Base-by-base conservation (phyloP, 2,797 vertebrate species). In the Geotrypetes seraphini region DNA sequence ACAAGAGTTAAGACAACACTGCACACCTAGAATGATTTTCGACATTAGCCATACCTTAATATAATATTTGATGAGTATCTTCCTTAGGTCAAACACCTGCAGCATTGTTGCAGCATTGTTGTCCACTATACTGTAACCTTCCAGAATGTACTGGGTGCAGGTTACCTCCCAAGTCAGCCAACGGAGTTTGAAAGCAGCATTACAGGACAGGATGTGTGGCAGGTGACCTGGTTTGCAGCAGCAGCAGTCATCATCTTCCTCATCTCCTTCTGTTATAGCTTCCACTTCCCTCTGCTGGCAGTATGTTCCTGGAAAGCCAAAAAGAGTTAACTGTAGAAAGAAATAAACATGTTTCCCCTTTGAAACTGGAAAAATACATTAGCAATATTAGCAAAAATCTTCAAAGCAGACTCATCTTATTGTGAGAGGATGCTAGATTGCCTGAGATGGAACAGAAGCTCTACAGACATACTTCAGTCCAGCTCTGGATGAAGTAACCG, bases 261-360 rank as follows among this genome's bases (percentile, higher is more conserved):
- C 92, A 13, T 93, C 87, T 0, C 90, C 90, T 60, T 96, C 93
- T n/a, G 85, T 91, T 70, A 97, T 96, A 62, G 93, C 93, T 57
- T 97, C 93, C 47, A 97, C 92, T 69, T 97, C 93, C 27, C 92
- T 76, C 78, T 97, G 92, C 76, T 97, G 93, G 66, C 93, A 97
- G 39, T 96, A 97, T 2, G 93, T 97, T 19, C 93, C 93, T 92
- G 73, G 31, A 47, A 12, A 33, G 28, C n/a, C 12, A 63, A 34
- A 47, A 43, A 63, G 47, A 39, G 25, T 58, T 49, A n/a, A 59
- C 1, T 39, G 22, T n/a, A n/a, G n/a, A n/a, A n/a, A n/a, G n/a
- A n/a, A n/a, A n/a, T n/a, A n/a, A n/a, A n/a, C n/a, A n/a, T 22
- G 22, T 35, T 21, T n/a, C 17, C 13, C 9, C n/a, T n/a, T n/a